Percentiles rank a stretch among this genome's conserved stretches.
Evolutionary conservation across 2,888 invertebrate genomes (phyloP).

Genomic region (Cheilosia pagana): DNA sequence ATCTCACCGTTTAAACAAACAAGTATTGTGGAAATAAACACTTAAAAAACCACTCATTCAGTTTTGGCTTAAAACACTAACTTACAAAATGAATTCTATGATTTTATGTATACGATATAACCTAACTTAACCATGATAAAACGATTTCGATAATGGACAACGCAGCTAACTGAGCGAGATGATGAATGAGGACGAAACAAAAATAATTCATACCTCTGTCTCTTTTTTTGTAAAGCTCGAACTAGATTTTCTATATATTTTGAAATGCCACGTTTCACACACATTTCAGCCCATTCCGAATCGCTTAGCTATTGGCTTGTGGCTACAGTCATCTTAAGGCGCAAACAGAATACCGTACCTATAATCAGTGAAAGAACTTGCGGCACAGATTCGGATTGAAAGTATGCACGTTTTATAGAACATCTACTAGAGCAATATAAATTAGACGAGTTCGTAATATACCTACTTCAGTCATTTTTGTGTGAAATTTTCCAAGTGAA

Average conservation of each 20-base stretch:
- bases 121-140: slow-evolving; percentile 84
- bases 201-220: slow-evolving; percentile 46
- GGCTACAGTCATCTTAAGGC: slow-evolving; percentile 1
- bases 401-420: too few species aligned
- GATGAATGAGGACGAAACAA: slow-evolving; percentile 64
- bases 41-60: slow-evolving; percentile 83
- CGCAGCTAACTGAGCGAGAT: slow-evolving; percentile 70
- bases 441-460: too few species aligned
- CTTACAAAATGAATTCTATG: slow-evolving; percentile 84
- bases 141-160: slow-evolving; percentile 79
- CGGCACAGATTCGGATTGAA: too few species aligned
- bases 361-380: too few species aligned
- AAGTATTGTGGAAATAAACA: slow-evolving; percentile 80
- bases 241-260: slow-evolving; percentile 37
- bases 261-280: slow-evolving; percentile 71
- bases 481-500: too few species aligned
- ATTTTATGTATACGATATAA: slow-evolving; percentile 84
- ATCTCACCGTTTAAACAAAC: slow-evolving; percentile 83
- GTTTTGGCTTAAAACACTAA: slow-evolving; percentile 84
- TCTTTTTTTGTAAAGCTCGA: slow-evolving; percentile 44
- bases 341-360: too few species aligned
- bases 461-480: too few species aligned
- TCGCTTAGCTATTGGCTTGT: slow-evolving; percentile 30
- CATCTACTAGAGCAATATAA: too few species aligned
- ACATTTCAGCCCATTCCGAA: slow-evolving; percentile 25